Base-by-base conservation (phyloP, 2,888 invertebrate species). In the Rhopalosiphum nymphaeae region DNA sequence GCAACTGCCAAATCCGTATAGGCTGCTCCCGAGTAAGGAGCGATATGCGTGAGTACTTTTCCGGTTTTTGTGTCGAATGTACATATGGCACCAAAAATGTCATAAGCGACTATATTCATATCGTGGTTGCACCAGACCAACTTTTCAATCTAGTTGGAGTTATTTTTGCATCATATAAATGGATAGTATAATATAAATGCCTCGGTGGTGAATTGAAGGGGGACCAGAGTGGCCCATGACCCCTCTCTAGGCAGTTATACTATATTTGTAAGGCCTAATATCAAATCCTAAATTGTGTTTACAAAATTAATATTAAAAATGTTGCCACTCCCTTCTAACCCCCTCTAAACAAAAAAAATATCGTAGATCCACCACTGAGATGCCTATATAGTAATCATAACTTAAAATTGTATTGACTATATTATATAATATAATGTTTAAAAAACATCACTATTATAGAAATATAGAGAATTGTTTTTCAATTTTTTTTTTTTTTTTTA, bases 11-110 rank as follows among this genome's bases (percentile, higher is more conserved):
- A 67, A 44, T 89, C 89, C n/a, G 88, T 84, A n/a, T 84, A 57
- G 5, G 29, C 44, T 3, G 61, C 78, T 13, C 53, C 89, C 29
- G 56, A n/a, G n/a, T 93, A 86, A 13, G 86, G n/a, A 7, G 44
- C n/a, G 11, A 89, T 84, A n/a, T 89, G 29, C 56, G 25, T 13
- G 9, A 61, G 10, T 16, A 29, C n/a, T 44, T 85, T n/a, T 11
- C 89, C 84, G n/a, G 56, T 84, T 56, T 56, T 49, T 42, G 78
- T 97, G 95, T 98, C 98, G 99, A 99, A 99, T 95, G 98, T 98
- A 96, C 99, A 99, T 44, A 98, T 97, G 0, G 98, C 98, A 0
- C 99, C 99, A 95, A 99, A 99, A 2, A 97, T 97, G 0, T 99
- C 99, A 95, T 98, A 98, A 0, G 98, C 98, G 13, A 98, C 97